Evolutionary conservation across 1,140 invertebrate species (phyloP), one percentile per base, ranked within the genome.

Genomic region (Eciton burchellii): DNA sequence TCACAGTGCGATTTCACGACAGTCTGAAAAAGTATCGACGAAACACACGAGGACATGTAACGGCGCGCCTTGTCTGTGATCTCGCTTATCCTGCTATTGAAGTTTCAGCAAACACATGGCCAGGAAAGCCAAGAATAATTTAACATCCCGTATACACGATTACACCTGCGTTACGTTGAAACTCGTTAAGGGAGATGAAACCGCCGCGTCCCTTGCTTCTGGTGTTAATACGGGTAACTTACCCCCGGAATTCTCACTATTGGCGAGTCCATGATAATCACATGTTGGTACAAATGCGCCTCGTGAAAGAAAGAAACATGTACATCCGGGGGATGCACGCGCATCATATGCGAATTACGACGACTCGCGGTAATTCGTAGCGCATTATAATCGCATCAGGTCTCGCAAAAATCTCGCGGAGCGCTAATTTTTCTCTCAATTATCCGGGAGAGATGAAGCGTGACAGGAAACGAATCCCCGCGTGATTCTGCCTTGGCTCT

Each of bases 131-230:
- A 29, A 68, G 35, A 57, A 35, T 16, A 77, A 79, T 79, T 77
- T 70, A 79, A 29, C n/a, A 56, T 70, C 63, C 21, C 24, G n/a
- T 14, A 56, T 68, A 68, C 16, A 63, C 68, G 24, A 79, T 66
- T 68, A 59, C 24, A 79, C 63, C 47, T 56, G 49, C 35, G 52
- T 79, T 79, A 70, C 49, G 24, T 79, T 45, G 62, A 56, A 56
- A 24, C 59, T 79, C 52, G 63, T 79, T 56, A 6, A 35, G 56
- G 21, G 14, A 68, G 52, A 56, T 43, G 56, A 70, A 49, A 45
- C 35, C 43, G 62, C 68, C 74, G 19, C 21, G 43, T 66, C 47
- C 14, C 49, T 56, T 56, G 26, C 14, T 68, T 79, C 49, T 79
- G 16, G n/a, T 21, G 9, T 57, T 79, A 66, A 68, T 77, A 29